Evolutionary conservation across 2,888 invertebrate species (phyloP), one percentile per base, ranked within the genome.

Genomic region (Enchytraeus crypticus): DNA sequence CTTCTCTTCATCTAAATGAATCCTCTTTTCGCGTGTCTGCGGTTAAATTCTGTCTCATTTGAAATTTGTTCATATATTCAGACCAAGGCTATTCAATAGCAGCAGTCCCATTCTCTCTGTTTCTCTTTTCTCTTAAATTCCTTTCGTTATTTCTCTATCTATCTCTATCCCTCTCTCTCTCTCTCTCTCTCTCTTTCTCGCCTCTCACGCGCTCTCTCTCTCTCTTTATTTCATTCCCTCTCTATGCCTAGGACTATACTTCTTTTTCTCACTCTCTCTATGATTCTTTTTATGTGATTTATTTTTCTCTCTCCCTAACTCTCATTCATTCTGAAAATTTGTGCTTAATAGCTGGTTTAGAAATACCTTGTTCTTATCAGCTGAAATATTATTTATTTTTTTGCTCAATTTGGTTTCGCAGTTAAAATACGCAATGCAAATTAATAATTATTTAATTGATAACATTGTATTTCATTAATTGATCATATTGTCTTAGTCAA

Each of bases 111-210:
- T 38, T 18, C 18, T 38, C 18, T 18, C 18, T 38, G 11, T 18
- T 38, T 38, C 18, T 18, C 18, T 38, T 38, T 18, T 38, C 18
- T 38, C 43, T 38, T 38, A 14, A 11, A 14, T 38, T n/a, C n/a
- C 23, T 8, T 49, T 49, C 49, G 14, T 23, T 49, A 11, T 49
- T 23, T 49, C 21, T 49, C 49, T 49, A 18, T 49, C 49, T 49
- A 18, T 49, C 23, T 53, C 53, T 53, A 11, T 53, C 53, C 29
- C 21, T 53, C 53, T 53, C 53, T 53, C 32, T 53, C 23, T 53
- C 32, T 53, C 53, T 49, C 49, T 49, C 23, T 49, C 49, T 49
- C 23, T 49, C 49, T 49, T 23, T 49, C 49, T 49, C 43, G 11
- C n/a, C 49, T 49, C 49, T 49, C 21, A 27, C 29, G 5, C 32